phyloP scores from a whole-genome alignment of 1,140 invertebrate species.

The Pachypsylla venusta region DNA sequence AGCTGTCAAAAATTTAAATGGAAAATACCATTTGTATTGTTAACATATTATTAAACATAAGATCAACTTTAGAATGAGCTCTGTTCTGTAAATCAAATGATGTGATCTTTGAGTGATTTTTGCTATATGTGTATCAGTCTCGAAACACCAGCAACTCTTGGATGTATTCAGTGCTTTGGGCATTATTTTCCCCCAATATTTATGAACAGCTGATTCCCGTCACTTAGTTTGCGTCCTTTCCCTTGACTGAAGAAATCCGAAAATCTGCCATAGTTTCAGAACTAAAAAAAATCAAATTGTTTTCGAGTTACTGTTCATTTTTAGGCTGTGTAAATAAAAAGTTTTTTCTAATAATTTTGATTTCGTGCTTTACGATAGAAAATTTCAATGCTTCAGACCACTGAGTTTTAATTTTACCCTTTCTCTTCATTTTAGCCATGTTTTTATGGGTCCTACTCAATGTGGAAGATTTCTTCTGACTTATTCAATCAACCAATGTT shows the following conservation, averaged over 20 bases:
- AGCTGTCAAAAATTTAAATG: not conserved
- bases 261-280: no score
- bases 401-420: not conserved
- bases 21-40: not conserved
- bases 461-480: constrained; percentile 84
- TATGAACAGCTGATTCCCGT: no score
- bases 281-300: no score
- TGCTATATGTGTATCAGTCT: no score
- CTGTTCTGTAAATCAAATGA: no score
- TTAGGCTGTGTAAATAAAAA: not conserved
- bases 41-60: not conserved
- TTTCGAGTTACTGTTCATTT: not conserved
- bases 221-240: no score
- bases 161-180: no score
- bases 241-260: no score
- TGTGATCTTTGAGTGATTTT: no score
- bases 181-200: no score
- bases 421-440: constrained; percentile 36
- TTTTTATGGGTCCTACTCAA: constrained; percentile 84
- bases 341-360: not conserved
- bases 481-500: constrained; percentile 43
- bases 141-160: no score
- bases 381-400: not conserved
- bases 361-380: not conserved
- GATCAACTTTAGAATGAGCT: not conserved